Percentiles rank a stretch among this genome's conserved stretches.
Evolutionary conservation across 2,888 invertebrate genomes (phyloP).

Genomic region (Branchipolynoe longqiensis): DNA sequence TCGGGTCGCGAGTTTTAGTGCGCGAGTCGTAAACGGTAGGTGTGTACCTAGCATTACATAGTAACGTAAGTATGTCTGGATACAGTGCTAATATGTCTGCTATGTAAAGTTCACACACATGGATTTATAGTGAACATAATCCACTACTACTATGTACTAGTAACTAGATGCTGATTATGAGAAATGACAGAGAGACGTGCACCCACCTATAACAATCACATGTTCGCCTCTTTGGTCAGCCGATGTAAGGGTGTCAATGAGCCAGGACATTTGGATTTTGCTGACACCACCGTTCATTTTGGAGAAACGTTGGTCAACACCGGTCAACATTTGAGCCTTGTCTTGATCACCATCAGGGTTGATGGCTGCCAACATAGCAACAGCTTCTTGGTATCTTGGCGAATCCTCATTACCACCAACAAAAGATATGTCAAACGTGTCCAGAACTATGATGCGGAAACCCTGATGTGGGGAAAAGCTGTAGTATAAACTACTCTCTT

Average conservation of each 20-base stretch:
- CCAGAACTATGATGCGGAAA: conserved; percentile 77
- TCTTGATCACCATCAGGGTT: conserved; percentile 79
- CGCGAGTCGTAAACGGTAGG: too few species aligned
- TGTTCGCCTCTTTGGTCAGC: conserved; percentile 75
- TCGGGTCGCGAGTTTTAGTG: too few species aligned
- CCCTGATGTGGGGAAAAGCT: conserved; percentile 72
- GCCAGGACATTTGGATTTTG: conserved; percentile 78
- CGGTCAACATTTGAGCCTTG: conserved; percentile 73
- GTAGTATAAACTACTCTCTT: conserved; percentile 73
- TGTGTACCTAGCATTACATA: too few species aligned
- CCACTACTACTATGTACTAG: too few species aligned
- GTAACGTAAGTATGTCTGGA: too few species aligned
- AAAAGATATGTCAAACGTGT: conserved; percentile 80
- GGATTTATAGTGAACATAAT: neutral
- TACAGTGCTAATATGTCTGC: too few species aligned
- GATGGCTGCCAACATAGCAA: conserved; percentile 69
- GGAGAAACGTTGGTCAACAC: conserved; percentile 74
- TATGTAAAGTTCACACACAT: neutral
- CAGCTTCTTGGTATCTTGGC: conserved; percentile 72
- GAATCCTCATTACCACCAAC: conserved; percentile 73
- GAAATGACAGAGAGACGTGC: too few species aligned
- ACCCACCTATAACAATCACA: conserved; percentile 73
- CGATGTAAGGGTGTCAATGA: conserved; percentile 73
- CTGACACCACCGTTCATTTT: conserved; percentile 81
- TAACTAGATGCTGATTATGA: too few species aligned